Evolutionary conservation across 2,797 vertebrate genomes (phyloP), one percentile per base, ranked within the genome.

Genomic region (Phylloscopus collybita): DNA sequence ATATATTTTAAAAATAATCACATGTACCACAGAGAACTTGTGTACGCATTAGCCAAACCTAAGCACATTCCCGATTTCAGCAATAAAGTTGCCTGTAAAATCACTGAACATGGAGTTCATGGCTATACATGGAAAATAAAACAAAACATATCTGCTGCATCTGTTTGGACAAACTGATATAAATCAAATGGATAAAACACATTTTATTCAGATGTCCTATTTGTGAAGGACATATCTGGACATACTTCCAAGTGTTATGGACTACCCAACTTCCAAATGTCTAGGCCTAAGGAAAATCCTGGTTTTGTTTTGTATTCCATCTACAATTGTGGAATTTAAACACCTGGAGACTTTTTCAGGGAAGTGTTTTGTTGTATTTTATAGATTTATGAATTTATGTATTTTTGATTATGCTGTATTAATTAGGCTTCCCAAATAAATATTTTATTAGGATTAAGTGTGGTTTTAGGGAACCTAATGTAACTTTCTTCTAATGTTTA

Each of bases 1-100:
- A 4, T 89, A 32, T 54, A 57, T 80, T 84, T 88, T 38, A 32
- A 93, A 96, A 93, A 76, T 81, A 88, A 76, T 61, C 42, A 60
- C 15, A 17, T 49, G 8, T 84, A 66, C 73, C 18, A 45, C 62
- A 89, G 84, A 93, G 47, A 88, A 91, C 91, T 95, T 88, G 60
- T 15, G 62, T 73, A 17, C 14, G 18, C 45, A 79, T 91, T 80
- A 59, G 11, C 25, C 53, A 90, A 70, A 80, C 21, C 15, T 44
- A 44, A 81, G 56, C 6, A 45, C 11, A 49, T 76, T 72, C 59
- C 22, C 21, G 19, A 90, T 51, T 90, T 78, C 80, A 86, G 34
- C 30, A 83, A 70, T 29, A 32, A 75, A 66, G 6, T 44, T 75
- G 21, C 25, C n/a, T 30, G 17, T 34, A 86, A 88, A 59, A 49